Base-by-base conservation (phyloP, 1,140 invertebrate genomes). In the Zaprionus davidi region DNA sequence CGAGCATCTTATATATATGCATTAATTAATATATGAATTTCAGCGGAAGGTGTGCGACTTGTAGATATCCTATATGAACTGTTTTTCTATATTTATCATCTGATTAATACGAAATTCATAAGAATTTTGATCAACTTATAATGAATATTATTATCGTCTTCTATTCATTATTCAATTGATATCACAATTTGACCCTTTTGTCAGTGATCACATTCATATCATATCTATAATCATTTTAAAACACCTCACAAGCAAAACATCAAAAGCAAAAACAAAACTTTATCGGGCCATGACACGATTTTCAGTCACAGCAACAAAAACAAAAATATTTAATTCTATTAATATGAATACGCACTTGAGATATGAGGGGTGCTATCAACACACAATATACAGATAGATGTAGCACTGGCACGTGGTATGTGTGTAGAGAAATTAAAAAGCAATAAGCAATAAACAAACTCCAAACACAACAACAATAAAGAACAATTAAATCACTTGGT, bases 311-410 rank as follows among this genome's bases (percentile, higher is more conserved):
- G 28, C 57, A 70, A 63, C 38, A 62, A 58, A 24, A 49, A 28
- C 3, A 31, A 63, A 31, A 63, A 69, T 58, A 70, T 57, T 63
- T 49, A 51, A 57, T 75, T 57, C 72, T 70, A 75, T 63, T 70
- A 64, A 70, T 70, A 71, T 57, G 13, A 64, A 64, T 59, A 53
- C 38, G 67, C 49, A 56, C 72, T 71, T 51, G 67, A 75, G 72
- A 75, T 75, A 75, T 58, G 67, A 7, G 17, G 24, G 9, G 34
- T 41, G 41, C 34, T 68, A 64, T 75, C 74, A 77, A 67, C n/a
- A 6, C 6, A 44, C 38, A 15, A 41, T 44, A 17, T 31, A 34
- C 11, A 46, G 53, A 46, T 49, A 67, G 26, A 28, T 41, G 22
- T 56, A n/a, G 22, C 2, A 2, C 1, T 9, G 5, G 15, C 53